Evolutionary conservation across 2,113 vertebrate species (phyloP).

Genomic region (Pelusios castaneus): DNA sequence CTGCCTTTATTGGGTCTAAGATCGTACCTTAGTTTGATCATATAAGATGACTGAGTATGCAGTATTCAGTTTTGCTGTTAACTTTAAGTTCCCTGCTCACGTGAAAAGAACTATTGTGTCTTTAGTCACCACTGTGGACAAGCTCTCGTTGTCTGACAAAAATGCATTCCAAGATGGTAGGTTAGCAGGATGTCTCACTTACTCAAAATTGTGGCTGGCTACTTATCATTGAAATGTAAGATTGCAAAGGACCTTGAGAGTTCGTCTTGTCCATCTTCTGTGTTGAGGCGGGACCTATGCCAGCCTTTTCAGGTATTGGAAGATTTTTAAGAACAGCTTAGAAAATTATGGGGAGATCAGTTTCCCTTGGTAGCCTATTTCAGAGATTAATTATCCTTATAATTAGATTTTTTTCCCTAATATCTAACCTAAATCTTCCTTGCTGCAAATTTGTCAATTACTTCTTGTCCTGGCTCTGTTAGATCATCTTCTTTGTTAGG

Average conservation of each 20-base stretch:
- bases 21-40: rapidly evolving
- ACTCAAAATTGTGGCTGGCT: not conserved
- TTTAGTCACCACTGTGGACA: not conserved
- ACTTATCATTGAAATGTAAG: not conserved
- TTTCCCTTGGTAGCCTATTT: not conserved
- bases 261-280: not conserved
- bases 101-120: not conserved
- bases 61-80: not conserved
- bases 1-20: not conserved
- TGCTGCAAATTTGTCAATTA: not conserved
- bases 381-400: not conserved
- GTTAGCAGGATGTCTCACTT: not conserved
- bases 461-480: not conserved
- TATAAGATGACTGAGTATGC: rapidly evolving
- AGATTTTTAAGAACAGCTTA: not conserved
- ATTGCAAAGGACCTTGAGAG: not conserved
- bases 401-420: not conserved
- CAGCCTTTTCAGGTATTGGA: not conserved
- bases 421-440: not conserved
- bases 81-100: not conserved
- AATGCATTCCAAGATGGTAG: not conserved
- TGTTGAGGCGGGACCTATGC: not conserved
- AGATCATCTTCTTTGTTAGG: not conserved
- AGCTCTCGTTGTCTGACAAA: rapidly evolving
- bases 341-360: not conserved